Base-by-base conservation (phyloP, 2,888 invertebrate genomes). In the Machimus rusticus region DNA sequence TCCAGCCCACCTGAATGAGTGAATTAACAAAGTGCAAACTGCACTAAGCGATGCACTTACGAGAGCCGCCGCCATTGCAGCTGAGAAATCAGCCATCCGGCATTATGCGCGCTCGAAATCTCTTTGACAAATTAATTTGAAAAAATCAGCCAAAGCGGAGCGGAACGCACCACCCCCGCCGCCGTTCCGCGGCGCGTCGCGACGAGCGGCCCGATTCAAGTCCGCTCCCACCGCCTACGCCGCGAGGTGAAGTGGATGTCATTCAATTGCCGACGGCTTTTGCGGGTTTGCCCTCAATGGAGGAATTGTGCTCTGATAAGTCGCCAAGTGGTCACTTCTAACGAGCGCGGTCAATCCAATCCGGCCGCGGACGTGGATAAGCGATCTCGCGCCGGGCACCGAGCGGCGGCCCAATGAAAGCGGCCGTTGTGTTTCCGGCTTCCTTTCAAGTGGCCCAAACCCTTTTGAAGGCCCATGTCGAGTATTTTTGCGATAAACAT, bases 221-320 rank as follows among this genome's bases (percentile, higher is more conserved):
- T 23, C 34, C 66, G 57, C 19, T 37, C 19, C 57, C 37, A 39
- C 23, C 82, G 57, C 82, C 81, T 81, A 55, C 28, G 9, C 4
- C 19, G 19, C 43, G 57, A 82, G 57, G 82, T 82, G 82, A 82
- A 82, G 82, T 82, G 82, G 82, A 82, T 82, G 82, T 82, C 82
- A 82, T 82, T 82, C 82, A 82, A 82, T 82, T 66, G 57, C 82
- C 82, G 82, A 82, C 82, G 82, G 82, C 82, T 82, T 82, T 82
- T 82, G 31, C 57, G n/a, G 57, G 57, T 39, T 57, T 14, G 66
- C n/a, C 14, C 57, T 57, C 57, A 57, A 57, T 57, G 19, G 37
- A 19, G 6, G 57, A 57, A 82, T 82, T 82, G 57, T 82, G 66
- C 66, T 57, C 82, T 57, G 57, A 82, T 82, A 82, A 82, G 82